These are phyloP conservation scores for Odontocerum albicorne DNA, from an alignment of 2,888 invertebrate genomes.

Conservation along the genomic window DNA sequence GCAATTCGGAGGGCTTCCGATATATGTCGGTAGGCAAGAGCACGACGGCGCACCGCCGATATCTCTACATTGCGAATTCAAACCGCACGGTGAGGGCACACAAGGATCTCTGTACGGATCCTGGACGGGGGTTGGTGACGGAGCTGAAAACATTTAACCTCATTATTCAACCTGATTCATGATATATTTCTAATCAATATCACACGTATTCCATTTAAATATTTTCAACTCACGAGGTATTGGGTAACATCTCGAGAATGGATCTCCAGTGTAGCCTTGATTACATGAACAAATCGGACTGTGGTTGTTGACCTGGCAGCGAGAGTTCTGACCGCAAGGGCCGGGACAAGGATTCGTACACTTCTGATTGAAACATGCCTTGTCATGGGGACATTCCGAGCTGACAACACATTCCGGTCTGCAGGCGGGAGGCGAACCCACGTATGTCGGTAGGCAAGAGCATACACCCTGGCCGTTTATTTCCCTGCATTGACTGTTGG, in stretches of 20 bases:
- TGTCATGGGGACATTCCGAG: slow-evolving; percentile 71
- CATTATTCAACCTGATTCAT: too few relatives aligned
- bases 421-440: slow-evolving; percentile 75
- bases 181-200: too few relatives aligned
- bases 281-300: slow-evolving; percentile 77
- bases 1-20: slow-evolving; percentile 69
- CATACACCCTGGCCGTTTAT: slow-evolving; percentile 73
- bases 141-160: slow-evolving; percentile 42
- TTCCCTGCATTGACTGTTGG: slow-evolving; percentile 73
- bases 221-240: slow-evolving; percentile 48
- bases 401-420: slow-evolving; percentile 78
- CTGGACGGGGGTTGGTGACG: slow-evolving; percentile 45
- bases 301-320: slow-evolving; percentile 76
- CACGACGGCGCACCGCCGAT: slow-evolving; percentile 61
- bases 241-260: slow-evolving; percentile 65
- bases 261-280: slow-evolving; percentile 64
- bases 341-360: slow-evolving; percentile 77
- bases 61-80: slow-evolving; percentile 62
- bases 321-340: slow-evolving; percentile 67
- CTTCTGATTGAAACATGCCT: slow-evolving; percentile 75
- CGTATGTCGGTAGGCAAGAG: slow-evolving; percentile 70
- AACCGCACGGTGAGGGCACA: slow-evolving; percentile 67
- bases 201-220: too few relatives aligned
- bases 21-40: slow-evolving; percentile 61
- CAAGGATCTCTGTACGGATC: slow-evolving; percentile 60